These are phyloP conservation scores for Dolomedes plantarius DNA, from an alignment of 2,888 invertebrate genomes.

Conservation along the genomic window DNA sequence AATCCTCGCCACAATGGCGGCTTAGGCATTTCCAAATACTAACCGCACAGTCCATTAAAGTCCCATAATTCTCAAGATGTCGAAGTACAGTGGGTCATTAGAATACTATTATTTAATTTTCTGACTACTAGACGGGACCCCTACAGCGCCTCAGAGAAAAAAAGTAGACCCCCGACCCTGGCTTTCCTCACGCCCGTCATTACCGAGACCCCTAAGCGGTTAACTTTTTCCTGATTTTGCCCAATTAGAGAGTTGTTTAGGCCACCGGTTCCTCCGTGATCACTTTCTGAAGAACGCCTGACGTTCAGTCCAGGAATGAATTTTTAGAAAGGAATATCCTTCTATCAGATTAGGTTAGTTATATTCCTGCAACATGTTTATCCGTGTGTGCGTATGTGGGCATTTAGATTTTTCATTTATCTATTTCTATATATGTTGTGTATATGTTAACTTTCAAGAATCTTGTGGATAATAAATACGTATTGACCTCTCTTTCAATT, in stretches of 20 bases:
- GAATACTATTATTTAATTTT: slow-evolving; percentile 1
- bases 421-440: no score
- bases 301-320: no score
- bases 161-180: not conserved
- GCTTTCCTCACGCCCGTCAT: not conserved
- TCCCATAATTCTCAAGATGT: not conserved
- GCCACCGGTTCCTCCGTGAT: not conserved
- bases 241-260: not conserved
- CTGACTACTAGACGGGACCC: not conserved
- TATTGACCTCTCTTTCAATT: no score
- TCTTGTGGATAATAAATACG: no score
- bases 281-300: no score
- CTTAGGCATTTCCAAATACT: not conserved
- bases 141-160: not conserved
- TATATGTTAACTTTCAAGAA: no score
- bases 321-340: no score
- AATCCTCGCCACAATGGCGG: not conserved
- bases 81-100: not conserved
- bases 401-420: no score
- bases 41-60: slow-evolving; percentile 1
- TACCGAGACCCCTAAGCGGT: not conserved
- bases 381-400: no score
- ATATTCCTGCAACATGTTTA: no score
- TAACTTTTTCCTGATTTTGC: not conserved
- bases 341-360: no score